phyloP scores from a whole-genome alignment of 1,140 invertebrate species.

The Diachasmimorpha longicaudata region DNA sequence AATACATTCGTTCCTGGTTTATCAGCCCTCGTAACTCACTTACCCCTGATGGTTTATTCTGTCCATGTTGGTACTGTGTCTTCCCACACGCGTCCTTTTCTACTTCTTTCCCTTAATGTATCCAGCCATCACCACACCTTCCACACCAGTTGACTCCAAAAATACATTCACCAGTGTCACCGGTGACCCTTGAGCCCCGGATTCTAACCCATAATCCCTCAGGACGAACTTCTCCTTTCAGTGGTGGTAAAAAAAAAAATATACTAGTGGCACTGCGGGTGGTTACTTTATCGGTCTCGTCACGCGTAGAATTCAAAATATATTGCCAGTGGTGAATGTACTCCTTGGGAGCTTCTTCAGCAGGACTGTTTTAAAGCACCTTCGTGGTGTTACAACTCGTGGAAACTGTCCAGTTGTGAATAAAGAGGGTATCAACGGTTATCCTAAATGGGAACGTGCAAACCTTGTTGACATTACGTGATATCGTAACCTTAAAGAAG shows the following conservation, averaged over 20 bases:
- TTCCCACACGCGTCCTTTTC: constrained; percentile 12
- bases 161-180: background rate
- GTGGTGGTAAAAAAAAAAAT: background rate
- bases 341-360: background rate
- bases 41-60: constrained; percentile 39
- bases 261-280: background rate
- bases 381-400: background rate
- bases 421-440: too few relatives aligned
- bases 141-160: background rate
- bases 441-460: too few relatives aligned
- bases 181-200: background rate
- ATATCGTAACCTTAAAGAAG: too few relatives aligned
- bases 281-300: constrained; percentile 3
- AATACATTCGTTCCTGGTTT: constrained; percentile 41
- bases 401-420: too few relatives aligned
- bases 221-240: background rate
- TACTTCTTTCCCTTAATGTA: constrained; percentile 29
- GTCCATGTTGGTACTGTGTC: constrained; percentile 16
- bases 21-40: constrained; percentile 45
- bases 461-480: too few relatives aligned
- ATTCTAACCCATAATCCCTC: background rate
- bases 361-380: background rate
- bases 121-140: background rate
- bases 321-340: background rate
- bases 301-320: constrained; percentile 9